Conservation (phyloP, 2,888 invertebrate species). For the Rhogogaster chlorosoma region DNA sequence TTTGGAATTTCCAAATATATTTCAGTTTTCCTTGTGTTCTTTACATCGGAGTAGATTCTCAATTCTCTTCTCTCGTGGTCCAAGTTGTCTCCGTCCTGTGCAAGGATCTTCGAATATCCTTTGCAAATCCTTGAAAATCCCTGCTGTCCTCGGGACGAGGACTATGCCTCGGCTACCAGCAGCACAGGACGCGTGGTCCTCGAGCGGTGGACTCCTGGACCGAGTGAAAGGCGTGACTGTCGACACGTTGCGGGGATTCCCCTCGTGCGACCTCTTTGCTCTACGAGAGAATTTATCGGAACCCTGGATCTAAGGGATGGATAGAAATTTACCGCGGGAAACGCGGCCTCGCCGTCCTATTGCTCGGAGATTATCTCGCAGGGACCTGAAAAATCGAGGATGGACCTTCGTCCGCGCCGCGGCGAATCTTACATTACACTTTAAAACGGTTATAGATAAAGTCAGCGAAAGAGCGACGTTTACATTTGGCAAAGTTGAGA, state of each 20-base stretch:
- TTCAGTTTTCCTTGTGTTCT: not conserved
- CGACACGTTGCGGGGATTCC: slow-evolving; percentile 37
- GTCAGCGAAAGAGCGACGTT: not conserved
- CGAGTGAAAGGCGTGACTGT: slow-evolving; percentile 16
- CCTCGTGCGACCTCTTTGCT: not conserved
- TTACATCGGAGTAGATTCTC: not conserved
- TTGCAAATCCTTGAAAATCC: slow-evolving; percentile 63
- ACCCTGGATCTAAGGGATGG: not conserved
- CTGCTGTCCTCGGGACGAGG: slow-evolving; percentile 54
- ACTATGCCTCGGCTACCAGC: not conserved
- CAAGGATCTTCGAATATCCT: slow-evolving; percentile 28
- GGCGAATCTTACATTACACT: not conserved
- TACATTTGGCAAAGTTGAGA: not conserved
- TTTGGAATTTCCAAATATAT: too few species aligned
- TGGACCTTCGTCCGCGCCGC: not conserved
- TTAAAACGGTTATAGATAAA: not conserved
- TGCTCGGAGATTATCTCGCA: not conserved
- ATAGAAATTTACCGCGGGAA: slow-evolving; percentile 40
- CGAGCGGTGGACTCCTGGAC: not conserved
- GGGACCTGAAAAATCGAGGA: not conserved
- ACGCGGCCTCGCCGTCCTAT: not conserved
- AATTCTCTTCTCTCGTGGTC: not conserved
- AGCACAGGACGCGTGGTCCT: not conserved
- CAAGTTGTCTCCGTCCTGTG: not conserved
- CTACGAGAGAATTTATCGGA: slow-evolving; percentile 31